Evolutionary conservation across 2,797 vertebrate genomes (phyloP).

Genomic region (Gambusia yucatana): DNA sequence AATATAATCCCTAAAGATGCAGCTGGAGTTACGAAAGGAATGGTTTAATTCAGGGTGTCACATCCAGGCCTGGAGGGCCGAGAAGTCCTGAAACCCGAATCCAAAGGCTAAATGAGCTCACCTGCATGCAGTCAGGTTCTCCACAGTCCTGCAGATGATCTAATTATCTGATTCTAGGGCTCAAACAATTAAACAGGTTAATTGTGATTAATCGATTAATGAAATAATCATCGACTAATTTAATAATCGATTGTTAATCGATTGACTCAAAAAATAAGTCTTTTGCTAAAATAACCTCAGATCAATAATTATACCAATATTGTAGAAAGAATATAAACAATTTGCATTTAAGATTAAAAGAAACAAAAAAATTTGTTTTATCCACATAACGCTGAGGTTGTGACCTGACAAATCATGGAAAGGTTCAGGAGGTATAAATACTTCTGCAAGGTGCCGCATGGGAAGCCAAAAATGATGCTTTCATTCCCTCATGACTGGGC

Average conservation of each 20-base stretch:
- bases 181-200: too few relatives aligned
- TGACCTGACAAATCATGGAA: neutral
- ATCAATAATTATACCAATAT: too few relatives aligned
- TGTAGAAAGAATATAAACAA: too few relatives aligned
- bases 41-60: neutral
- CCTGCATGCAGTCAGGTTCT: neutral
- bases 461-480: constrained; percentile 39
- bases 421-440: constrained; percentile 5
- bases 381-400: neutral
- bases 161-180: neutral
- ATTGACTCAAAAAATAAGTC: too few relatives aligned
- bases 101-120: neutral
- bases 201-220: too few relatives aligned
- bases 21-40: neutral
- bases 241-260: too few relatives aligned
- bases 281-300: too few relatives aligned
- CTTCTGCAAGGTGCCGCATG: neutral
- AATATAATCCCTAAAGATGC: neutral
- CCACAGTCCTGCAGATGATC: neutral
- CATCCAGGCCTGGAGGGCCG: neutral
- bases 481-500: constrained; percentile 36
- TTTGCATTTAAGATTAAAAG: too few relatives aligned
- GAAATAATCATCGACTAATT: too few relatives aligned
- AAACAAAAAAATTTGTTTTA: too few relatives aligned
- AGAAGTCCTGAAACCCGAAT: neutral